These are phyloP conservation scores for Scelioninae gen. 2 DNA, from an alignment of 2,888 invertebrate genomes.

Conservation along the genomic window DNA sequence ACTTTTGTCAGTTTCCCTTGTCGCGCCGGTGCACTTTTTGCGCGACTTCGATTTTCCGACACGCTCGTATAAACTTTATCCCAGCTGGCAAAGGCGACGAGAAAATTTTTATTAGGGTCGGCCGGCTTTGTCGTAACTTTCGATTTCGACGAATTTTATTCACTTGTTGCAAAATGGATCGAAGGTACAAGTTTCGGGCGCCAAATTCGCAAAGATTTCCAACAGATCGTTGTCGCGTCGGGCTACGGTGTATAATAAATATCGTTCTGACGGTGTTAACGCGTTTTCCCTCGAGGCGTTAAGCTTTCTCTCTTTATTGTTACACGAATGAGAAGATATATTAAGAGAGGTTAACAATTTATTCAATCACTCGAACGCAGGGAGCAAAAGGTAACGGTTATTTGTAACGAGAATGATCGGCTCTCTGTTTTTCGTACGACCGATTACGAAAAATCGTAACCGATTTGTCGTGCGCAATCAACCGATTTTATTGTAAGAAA, in stretches of 20 bases:
- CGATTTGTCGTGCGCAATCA: no score
- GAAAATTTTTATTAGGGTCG: constrained; percentile 15
- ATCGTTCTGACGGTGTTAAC: constrained; percentile 17
- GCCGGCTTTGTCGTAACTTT: constrained; percentile 44
- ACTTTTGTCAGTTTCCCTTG: no score
- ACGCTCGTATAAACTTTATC: not conserved
- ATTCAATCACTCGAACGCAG: constrained; percentile 26
- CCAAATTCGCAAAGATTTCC: constrained; percentile 13
- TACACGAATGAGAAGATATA: constrained; percentile 19
- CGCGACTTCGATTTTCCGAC: no score
- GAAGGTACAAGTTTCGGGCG: constrained; percentile 14
- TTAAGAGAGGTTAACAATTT: constrained; percentile 17
- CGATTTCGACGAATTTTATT: constrained; percentile 47
- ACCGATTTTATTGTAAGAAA: no score
- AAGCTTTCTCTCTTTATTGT: constrained; percentile 22
- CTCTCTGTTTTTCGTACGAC: no score
- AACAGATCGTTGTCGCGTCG: constrained; percentile 14
- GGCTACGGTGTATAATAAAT: constrained; percentile 17
- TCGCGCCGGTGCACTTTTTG: no score
- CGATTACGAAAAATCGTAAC: no score
- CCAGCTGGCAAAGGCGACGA: not conserved
- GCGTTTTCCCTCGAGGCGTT: not conserved
- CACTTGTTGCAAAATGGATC: constrained; percentile 51
- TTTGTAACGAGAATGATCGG: constrained; percentile 28
- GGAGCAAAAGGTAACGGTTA: constrained; percentile 8